Conservation (phyloP, 1,140 invertebrate species). For the Wasmannia auropunctata region DNA sequence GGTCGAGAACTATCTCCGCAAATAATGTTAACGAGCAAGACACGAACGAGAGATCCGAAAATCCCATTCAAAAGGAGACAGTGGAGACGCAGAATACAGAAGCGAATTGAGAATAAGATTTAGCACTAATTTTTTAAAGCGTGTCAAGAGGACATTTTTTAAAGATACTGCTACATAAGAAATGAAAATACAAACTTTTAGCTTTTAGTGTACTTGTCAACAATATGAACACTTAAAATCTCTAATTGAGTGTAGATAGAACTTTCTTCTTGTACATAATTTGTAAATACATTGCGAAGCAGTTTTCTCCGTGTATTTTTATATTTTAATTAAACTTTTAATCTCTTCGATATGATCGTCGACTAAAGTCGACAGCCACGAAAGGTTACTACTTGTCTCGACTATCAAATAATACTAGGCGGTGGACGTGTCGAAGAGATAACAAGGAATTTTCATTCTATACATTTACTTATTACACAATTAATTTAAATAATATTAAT, state of each 20-base stretch:
- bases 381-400: no score
- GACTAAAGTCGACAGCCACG: no score
- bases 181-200: not conserved
- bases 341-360: no score
- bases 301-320: conserved; percentile 2
- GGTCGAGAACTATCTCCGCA: conserved; percentile 76
- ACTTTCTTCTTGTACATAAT: conserved; percentile 10
- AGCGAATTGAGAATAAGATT: conserved; percentile 25
- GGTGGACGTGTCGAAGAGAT: no score
- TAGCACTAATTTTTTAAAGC: not conserved
- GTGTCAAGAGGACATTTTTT: not conserved
- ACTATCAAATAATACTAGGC: no score
- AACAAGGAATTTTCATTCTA: not conserved
- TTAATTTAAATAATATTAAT: not conserved
- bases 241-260: not conserved
- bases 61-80: not conserved
- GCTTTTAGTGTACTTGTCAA: not conserved
- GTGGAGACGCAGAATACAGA: not conserved
- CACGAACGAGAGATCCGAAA: not conserved
- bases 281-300: not conserved
- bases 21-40: conserved; percentile 43
- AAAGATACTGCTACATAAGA: not conserved
- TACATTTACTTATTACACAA: not conserved
- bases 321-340: not conserved
- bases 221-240: not conserved